Base-by-base conservation (phyloP, 2,888 invertebrate genomes). In the Sminthurides aquaticus region DNA sequence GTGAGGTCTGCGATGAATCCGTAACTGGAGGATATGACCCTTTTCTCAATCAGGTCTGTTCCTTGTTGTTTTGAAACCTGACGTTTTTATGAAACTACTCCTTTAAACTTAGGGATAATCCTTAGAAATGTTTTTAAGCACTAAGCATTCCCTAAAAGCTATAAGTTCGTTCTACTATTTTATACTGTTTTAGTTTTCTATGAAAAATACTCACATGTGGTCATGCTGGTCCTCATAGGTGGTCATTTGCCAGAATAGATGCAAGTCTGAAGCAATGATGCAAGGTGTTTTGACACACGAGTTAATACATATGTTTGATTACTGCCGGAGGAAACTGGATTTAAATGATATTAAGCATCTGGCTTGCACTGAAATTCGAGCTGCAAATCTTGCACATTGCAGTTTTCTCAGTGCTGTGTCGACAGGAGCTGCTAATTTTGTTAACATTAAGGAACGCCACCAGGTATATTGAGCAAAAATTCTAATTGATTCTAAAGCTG, bases 251-350 rank as follows among this genome's bases (percentile, higher is more conserved):
- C 91, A 95, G 77, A 96, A 96, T 79, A 87, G 86, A 64, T 87
- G 88, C 0, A 83, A 79, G 24, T 82, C 81, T 27, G 82, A 86
- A 76, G 85, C 85, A 15, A 82, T 87, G 78, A 85, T 91, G 0
- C 89, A 89, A 77, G 88, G 87, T 25, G 89, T 93, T 0, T 78
- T 97, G 52, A 86, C 88, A 0, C 97, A 97, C 76, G 97, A 97
- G 79, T 85, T 97, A 84, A 88, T 96, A 57, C 97, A 97, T 78
- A 95, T 96, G 91, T 96, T 93, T 77, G 97, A 97, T 79, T 90
- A 86, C 77, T 97, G 97, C 78, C 84, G 87, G 54, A 90, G 93
- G 71, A 85, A 96, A 57, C 77, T 95, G 64, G 89, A 97, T 79
- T 91, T 94, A 75, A 87, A 85, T 74, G 91, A 96, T 77, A 82